Base-by-base conservation (phyloP, 1,140 invertebrate genomes). In the Drosophila fuyamai region DNA sequence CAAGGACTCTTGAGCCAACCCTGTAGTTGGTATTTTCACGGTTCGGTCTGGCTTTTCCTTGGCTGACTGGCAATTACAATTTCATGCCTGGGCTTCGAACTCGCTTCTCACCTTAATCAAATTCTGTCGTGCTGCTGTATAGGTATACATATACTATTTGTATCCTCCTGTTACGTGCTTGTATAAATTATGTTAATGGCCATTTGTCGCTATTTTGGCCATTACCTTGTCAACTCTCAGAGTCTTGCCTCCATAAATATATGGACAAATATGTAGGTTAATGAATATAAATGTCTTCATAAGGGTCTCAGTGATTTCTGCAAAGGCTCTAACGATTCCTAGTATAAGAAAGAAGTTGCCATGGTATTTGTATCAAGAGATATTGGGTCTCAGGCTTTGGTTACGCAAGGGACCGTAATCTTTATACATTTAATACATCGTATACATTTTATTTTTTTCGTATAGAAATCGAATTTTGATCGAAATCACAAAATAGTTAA, bases 101-200 rank as follows among this genome's bases (percentile, higher is more conserved):
- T 35, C 14, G 59, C 60, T 70, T 73, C 61, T 36, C 67, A 59
- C 75, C 63, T 71, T 67, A 81, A 78, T 72, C 60, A 66, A 81
- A 57, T 48, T 44, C 62, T 16, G 13, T 32, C 14, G 12, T 4
- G 38, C 48, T 65, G 72, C 62, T 73, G 53, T 72, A 71, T 72
- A 58, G 61, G 27, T 4, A 38, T 32, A 23, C 23, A 23, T 23
- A 29, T 47, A 47, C 43, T 5, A 29, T 32, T 12, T 38, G 40
- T 41, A 27, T 44, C 29, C 53, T 48, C 23, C 4, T 67, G 48
- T 63, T 63, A 12, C 63, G 40, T 41, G 47, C 57, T 63, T 65
- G 70, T 68, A 86, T 86, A 86, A 88, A 79, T 86, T 86, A 86
- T 88, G 82, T 79, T 86, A 82, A 82, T 88, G 62, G 47, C 79